A percentile compares a stretch with the other conserved stretches of the same genome.
Evolutionary conservation across 2,797 vertebrate species (phyloP).

Genomic region (Acridotheres tristis): DNA sequence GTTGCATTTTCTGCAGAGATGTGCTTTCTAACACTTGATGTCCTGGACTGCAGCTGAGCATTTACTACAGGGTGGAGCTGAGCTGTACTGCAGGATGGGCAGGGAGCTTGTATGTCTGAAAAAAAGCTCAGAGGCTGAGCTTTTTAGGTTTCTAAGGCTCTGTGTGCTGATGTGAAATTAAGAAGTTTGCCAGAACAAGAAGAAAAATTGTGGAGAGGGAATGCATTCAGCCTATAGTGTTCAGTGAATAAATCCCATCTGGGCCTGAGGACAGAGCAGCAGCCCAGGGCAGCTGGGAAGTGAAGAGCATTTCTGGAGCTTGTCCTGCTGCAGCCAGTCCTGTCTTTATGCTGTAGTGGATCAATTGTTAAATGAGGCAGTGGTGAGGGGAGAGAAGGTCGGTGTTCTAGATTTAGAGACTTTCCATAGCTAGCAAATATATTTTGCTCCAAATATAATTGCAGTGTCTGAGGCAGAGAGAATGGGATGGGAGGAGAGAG

Average conservation of each 20-base stretch:
- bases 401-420: neutral
- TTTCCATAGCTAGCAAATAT: neutral
- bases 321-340: neutral
- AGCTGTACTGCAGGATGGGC: neutral
- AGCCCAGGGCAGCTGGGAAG: neutral
- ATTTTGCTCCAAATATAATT: neutral
- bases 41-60: neutral
- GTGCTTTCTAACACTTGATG: neutral
- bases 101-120: fast-evolving
- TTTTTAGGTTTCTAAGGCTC: neutral
- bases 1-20: neutral
- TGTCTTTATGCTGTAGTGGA: neutral
- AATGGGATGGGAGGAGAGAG: neutral
- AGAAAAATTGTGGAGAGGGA: neutral
- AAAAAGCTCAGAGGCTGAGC: neutral
- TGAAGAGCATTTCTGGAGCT: neutral
- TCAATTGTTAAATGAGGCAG: neutral
- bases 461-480: neutral
- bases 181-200: neutral
- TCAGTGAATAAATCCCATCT: neutral
- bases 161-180: neutral
- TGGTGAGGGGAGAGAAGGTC: neutral
- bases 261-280: neutral
- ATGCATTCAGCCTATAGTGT: neutral
- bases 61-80: neutral